phyloP scores from a whole-genome alignment of 2,797 vertebrate genomes.

The Sebastes elongatus region DNA sequence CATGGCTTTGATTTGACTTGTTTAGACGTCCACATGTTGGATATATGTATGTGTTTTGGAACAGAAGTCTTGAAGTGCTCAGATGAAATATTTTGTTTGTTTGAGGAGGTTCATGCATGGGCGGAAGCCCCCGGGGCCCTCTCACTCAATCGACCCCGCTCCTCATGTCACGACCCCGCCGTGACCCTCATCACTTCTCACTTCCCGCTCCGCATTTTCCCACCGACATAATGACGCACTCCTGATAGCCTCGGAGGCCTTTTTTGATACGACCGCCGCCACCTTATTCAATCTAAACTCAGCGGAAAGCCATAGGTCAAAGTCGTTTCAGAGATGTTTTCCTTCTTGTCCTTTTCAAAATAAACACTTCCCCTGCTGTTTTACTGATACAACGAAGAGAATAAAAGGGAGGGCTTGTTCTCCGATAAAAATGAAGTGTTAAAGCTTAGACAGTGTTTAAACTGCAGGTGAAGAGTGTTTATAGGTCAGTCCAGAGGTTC shows the following conservation, averaged over 20 bases:
- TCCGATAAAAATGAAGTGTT: slow-evolving; percentile 34
- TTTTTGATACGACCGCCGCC: slow-evolving; percentile 28
- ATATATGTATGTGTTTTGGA: slow-evolving; percentile 46
- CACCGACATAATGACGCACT: slow-evolving; percentile 46
- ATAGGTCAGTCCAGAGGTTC: slow-evolving; percentile 39
- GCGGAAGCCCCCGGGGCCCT: slow-evolving; percentile 25
- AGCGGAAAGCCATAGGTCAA: slow-evolving; percentile 43
- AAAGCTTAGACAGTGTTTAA: slow-evolving; percentile 49
- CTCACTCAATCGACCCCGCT: slow-evolving; percentile 36
- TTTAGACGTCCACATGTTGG: slow-evolving; percentile 23
- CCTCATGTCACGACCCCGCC: slow-evolving; percentile 49
- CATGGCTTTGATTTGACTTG: slow-evolving; percentile 3
- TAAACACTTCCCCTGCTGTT: slow-evolving; percentile 48
- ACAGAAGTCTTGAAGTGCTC: slow-evolving; percentile 18
- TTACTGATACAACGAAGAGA: background rate
- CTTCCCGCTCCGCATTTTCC: slow-evolving; percentile 66
- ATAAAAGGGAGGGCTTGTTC: slow-evolving; percentile 49
- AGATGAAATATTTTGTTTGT: slow-evolving; percentile 55
- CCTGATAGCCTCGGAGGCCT: slow-evolving; percentile 34
- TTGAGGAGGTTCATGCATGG: slow-evolving; percentile 31
- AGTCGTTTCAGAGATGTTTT: slow-evolving; percentile 37
- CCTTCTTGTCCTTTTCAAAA: slow-evolving; percentile 51
- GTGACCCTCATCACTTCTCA: slow-evolving; percentile 67
- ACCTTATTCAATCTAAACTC: slow-evolving; percentile 55
- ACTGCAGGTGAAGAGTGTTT: slow-evolving; percentile 62